phyloP scores from a whole-genome alignment of 2,888 invertebrate species.

The Pemphredon lugubris region DNA sequence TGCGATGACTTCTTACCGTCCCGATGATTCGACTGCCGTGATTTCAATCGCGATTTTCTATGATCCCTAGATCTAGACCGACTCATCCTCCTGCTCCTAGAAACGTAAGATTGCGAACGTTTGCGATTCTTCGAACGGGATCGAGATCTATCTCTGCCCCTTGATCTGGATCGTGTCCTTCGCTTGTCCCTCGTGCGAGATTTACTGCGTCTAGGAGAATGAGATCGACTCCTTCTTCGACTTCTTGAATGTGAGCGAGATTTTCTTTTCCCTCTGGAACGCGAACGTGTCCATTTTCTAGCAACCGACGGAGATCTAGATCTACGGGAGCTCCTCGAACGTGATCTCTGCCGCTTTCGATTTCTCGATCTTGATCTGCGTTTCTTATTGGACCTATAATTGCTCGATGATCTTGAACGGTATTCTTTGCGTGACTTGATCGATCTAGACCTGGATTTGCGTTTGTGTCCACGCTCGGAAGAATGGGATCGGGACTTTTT shows the following conservation, averaged over 20 bases:
- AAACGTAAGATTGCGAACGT: slow-evolving; percentile 72
- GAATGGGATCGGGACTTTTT: slow-evolving; percentile 64
- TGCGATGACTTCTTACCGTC: slow-evolving; percentile 80
- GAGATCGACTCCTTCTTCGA: slow-evolving; percentile 67
- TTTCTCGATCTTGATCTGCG: slow-evolving; percentile 70
- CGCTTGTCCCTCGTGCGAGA: slow-evolving; percentile 66
- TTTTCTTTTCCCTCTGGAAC: slow-evolving; percentile 69
- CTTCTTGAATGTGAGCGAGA: slow-evolving; percentile 69
- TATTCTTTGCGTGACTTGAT: slow-evolving; percentile 65
- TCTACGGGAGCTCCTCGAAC: slow-evolving; percentile 64
- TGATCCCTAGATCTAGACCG: slow-evolving; percentile 70
- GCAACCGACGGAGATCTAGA: slow-evolving; percentile 62
- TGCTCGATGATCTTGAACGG: slow-evolving; percentile 72
- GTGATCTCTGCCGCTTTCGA: slow-evolving; percentile 64
- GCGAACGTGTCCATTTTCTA: slow-evolving; percentile 71
- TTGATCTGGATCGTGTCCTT: slow-evolving; percentile 65
- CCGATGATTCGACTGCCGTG: slow-evolving; percentile 73
- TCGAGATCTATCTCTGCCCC: slow-evolving; percentile 59
- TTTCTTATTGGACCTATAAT: slow-evolving; percentile 67
- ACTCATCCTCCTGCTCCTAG: slow-evolving; percentile 67
- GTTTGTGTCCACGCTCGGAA: slow-evolving; percentile 61
- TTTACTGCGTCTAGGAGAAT: slow-evolving; percentile 61
- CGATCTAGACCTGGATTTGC: slow-evolving; percentile 63
- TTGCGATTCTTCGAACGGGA: slow-evolving; percentile 67
- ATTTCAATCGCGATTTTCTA: slow-evolving; percentile 73